Evolutionary conservation across 2,888 invertebrate genomes (phyloP), one percentile per base, ranked within the genome.

Genomic region (Lomographa bimaculata): DNA sequence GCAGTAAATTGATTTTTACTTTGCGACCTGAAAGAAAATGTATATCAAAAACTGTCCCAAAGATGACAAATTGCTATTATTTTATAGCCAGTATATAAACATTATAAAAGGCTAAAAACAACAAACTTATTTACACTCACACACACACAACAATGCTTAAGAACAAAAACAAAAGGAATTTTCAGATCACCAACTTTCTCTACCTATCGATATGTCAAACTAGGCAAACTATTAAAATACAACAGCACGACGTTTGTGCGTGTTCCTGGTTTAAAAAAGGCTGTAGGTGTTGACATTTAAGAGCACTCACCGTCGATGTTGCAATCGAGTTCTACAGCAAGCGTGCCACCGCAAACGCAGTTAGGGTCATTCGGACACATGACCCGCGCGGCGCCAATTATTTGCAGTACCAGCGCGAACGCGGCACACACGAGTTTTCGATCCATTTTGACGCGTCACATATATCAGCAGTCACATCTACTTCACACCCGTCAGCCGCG

Each of bases 231-330:
- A n/a, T n/a, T n/a, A n/a, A n/a, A n/a, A n/a, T n/a, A n/a, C n/a
- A n/a, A n/a, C n/a, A n/a, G n/a, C n/a, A n/a, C n/a, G n/a, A n/a
- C n/a, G n/a, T n/a, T n/a, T n/a, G n/a, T n/a, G n/a, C n/a, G n/a
- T n/a, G n/a, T n/a, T n/a, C n/a, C n/a, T n/a, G n/a, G n/a, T n/a
- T n/a, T n/a, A n/a, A 14, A 57, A 67, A 72, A 62, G 50, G 39
- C 43, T 61, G 64, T 52, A 45, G 34, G 34, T 36, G 50, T 57
- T 42, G 57, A 54, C 40, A 51, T 63, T 63, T 56, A 62, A 78
- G 70, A 68, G 74, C 68, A 80, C 86, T 85, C 67, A 86, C 87
- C 87, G 60, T 84, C 83, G 65, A 87, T 79, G 69, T 82, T 79
- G 70, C 87, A 89, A 79, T 84, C 76, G 67, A 87, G 77, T 78